Percentiles rank a stretch among this genome's conserved stretches.
Evolutionary conservation across 2,888 invertebrate genomes (phyloP).

Genomic region (Agrotis exclamationis): DNA sequence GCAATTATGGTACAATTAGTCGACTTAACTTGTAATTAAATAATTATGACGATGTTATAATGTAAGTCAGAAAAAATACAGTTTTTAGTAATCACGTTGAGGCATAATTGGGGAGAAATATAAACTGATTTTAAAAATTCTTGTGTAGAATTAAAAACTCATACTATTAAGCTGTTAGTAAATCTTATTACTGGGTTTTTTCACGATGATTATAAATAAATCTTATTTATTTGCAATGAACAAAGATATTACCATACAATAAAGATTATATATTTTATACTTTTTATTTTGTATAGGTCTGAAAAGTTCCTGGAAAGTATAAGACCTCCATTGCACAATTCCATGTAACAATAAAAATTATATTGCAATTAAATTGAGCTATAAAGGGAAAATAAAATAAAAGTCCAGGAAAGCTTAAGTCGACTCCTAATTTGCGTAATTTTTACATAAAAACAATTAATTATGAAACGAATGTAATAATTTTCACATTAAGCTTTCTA

Average conservation of each 20-base stretch:
- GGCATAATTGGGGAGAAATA: not conserved
- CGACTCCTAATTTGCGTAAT: slow-evolving; percentile 14
- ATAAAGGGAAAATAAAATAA: slow-evolving; percentile 31
- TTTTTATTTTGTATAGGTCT: not conserved
- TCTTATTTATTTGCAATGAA: too few relatives aligned
- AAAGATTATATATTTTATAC: too few relatives aligned
- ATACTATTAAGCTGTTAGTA: too few relatives aligned
- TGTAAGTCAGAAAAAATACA: not conserved
- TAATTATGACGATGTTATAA: slow-evolving; percentile 10
- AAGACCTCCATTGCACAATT: not conserved
- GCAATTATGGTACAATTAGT: slow-evolving; percentile 20
- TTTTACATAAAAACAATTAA: slow-evolving; percentile 40
- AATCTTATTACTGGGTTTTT: too few relatives aligned
- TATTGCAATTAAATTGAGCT: slow-evolving; percentile 5
- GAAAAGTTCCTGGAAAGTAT: not conserved
- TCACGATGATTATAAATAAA: too few relatives aligned
- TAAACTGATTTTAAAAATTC: too few relatives aligned
- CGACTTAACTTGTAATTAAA: slow-evolving; percentile 15
- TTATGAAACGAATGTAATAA: slow-evolving; percentile 6
- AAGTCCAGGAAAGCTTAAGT: slow-evolving; percentile 4
- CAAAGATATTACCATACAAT: too few relatives aligned
- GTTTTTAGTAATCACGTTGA: not conserved
- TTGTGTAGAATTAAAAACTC: too few relatives aligned
- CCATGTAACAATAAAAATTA: slow-evolving; percentile 17
- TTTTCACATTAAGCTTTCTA: slow-evolving; percentile 1